Percentiles rank a stretch among this genome's conserved stretches.
phyloP scores from a whole-genome alignment of 2,113 vertebrate genomes.

The Amblyopsis rosae region DNA sequence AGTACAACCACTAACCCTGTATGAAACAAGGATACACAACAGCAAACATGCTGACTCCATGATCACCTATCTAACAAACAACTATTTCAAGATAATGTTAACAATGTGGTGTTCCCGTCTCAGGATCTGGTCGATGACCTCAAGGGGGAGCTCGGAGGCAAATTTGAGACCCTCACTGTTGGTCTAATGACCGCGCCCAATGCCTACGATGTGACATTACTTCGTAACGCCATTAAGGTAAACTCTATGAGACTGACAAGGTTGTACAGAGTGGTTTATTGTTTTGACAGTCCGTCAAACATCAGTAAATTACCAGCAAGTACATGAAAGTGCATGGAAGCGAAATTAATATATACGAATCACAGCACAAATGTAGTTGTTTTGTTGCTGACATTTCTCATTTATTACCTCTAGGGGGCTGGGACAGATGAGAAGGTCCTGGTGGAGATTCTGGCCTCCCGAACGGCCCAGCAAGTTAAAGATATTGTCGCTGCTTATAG shows the following conservation, averaged over 20 bases:
- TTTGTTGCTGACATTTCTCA: neutral
- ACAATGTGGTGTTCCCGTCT: neutral
- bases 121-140: conserved; percentile 89
- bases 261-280: neutral
- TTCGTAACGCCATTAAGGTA: conserved; percentile 92
- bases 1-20: conserved; percentile 10
- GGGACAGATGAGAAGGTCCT: conserved; percentile 91
- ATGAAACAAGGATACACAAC: neutral
- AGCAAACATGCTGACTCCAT: neutral
- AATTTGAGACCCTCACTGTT: conserved; percentile 89
- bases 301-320: neutral
- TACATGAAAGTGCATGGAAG: neutral
- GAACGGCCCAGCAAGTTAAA: conserved; percentile 81
- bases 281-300: neutral
- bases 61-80: neutral
- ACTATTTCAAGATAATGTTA: neutral
- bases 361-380: neutral
- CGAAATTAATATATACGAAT: too few relatives aligned
- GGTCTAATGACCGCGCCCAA: conserved; percentile 83
- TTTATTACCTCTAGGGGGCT: conserved; percentile 80
- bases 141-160: conserved; percentile 91
- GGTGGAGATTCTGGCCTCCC: conserved; percentile 90
- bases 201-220: conserved; percentile 82
- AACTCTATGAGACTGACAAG: neutral
- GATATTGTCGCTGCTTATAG: conserved; percentile 84